phyloP scores from a whole-genome alignment of 2,888 invertebrate species.

The Apodemia mormo region DNA sequence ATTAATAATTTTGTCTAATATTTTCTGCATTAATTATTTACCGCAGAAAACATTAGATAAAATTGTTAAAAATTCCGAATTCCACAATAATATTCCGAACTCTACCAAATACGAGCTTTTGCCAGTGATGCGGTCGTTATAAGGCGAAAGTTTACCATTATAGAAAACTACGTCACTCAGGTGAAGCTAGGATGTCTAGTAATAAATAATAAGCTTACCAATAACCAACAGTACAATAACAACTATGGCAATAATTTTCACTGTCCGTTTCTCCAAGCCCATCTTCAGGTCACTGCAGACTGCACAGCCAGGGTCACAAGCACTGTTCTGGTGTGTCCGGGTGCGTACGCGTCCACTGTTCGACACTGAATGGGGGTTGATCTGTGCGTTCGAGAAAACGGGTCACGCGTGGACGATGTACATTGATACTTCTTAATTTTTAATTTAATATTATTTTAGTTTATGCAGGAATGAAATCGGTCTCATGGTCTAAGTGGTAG shows the following conservation, averaged over 20 bases:
- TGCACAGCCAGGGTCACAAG: conserved; percentile 24
- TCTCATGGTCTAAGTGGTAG: no score
- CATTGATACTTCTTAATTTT: conserved; percentile 43
- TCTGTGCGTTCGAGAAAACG: conserved; percentile 26
- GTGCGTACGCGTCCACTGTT: conserved; percentile 33
- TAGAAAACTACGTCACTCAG: no score
- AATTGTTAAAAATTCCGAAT: no score
- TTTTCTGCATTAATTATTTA: no score
- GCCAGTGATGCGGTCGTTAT: no score
- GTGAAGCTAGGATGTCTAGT: not conserved
- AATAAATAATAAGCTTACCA: conserved; percentile 50
- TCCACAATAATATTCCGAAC: no score
- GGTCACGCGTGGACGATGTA: conserved; percentile 36
- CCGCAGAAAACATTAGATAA: no score
- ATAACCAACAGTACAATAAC: conserved; percentile 56
- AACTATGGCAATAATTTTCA: conserved; percentile 65
- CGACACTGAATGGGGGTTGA: conserved; percentile 32
- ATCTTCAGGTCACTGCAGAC: conserved; percentile 44
- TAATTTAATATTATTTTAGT: no score
- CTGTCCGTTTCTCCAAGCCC: conserved; percentile 67
- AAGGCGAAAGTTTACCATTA: not conserved
- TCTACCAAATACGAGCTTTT: no score
- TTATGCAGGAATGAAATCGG: no score
- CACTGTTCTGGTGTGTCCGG: conserved; percentile 26
- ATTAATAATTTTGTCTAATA: no score